A percentile compares a stretch with the other conserved stretches of the same genome.
Evolutionary conservation across 2,888 invertebrate species (phyloP).

Genomic region (Nomada ferruginata): DNA sequence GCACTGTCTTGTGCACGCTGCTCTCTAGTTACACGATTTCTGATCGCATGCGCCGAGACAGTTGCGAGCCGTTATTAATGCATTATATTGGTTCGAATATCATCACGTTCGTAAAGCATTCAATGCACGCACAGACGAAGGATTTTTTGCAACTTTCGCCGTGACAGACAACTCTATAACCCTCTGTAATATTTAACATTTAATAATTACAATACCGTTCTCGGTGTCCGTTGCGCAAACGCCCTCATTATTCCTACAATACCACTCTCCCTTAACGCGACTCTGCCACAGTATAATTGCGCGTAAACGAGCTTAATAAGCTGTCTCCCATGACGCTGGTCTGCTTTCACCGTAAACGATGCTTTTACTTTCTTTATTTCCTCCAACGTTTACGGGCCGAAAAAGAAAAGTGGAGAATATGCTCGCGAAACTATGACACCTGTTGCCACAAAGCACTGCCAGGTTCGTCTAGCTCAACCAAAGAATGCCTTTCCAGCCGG

Average conservation of each 20-base stretch:
- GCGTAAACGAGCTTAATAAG: slow-evolving; percentile 25
- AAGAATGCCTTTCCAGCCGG: too few species aligned
- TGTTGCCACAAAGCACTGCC: background rate
- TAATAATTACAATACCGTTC: slow-evolving; percentile 27
- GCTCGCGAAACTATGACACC: background rate
- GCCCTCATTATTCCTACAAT: slow-evolving; percentile 18
- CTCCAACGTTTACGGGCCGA: background rate
- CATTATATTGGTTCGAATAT: slow-evolving; percentile 10
- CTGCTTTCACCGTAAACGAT: slow-evolving; percentile 8
- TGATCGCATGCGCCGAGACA: slow-evolving; percentile 17
- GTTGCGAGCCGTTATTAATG: slow-evolving; percentile 7
- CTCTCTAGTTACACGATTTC: background rate
- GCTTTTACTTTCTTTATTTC: background rate
- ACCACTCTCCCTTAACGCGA: slow-evolving; percentile 2
- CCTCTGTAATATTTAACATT: slow-evolving; percentile 28
- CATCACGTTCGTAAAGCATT: slow-evolving; percentile 15
- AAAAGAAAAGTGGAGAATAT: background rate
- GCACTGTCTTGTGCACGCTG: background rate
- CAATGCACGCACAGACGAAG: slow-evolving; percentile 1
- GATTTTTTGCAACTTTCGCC: background rate
- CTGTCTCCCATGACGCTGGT: slow-evolving; percentile 19
- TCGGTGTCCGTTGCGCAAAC: slow-evolving; percentile 5
- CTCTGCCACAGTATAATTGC: slow-evolving; percentile 8
- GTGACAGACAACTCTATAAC: slow-evolving; percentile 4
- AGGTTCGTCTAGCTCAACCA: background rate